Conservation (phyloP, 1,140 invertebrate species). For the Drosophila cardini region DNA sequence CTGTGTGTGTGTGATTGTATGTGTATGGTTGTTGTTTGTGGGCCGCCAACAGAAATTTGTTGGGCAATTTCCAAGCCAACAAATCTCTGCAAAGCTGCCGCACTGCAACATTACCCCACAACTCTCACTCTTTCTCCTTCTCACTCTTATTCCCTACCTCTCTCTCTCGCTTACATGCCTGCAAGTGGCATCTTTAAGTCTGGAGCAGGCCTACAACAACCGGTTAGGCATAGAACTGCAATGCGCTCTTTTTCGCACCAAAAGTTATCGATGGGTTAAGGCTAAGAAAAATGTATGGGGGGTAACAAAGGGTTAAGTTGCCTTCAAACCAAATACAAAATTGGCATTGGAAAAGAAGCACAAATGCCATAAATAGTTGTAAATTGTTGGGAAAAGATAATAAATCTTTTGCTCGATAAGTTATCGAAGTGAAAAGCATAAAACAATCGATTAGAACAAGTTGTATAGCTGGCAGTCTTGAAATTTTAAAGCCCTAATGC, state of each 20-base stretch:
- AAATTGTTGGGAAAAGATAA: too few species aligned
- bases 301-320: slow-evolving; percentile 18
- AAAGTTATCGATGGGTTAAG: slow-evolving; percentile 8
- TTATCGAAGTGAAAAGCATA: too few species aligned
- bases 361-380: too few species aligned
- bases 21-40: slow-evolving; percentile 62
- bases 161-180: not conserved
- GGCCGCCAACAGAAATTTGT: slow-evolving; percentile 80
- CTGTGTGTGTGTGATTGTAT: slow-evolving; percentile 3
- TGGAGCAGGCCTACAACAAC: slow-evolving; percentile 12
- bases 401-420: too few species aligned
- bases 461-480: too few species aligned
- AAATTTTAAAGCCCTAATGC: too few species aligned
- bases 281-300: not conserved
- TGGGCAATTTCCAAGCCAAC: slow-evolving; percentile 82
- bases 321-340: not conserved
- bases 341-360: not conserved
- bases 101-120: slow-evolving; percentile 39
- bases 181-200: slow-evolving; percentile 3
- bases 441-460: too few species aligned
- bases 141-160: not conserved
- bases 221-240: slow-evolving; percentile 11
- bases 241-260: slow-evolving; percentile 2
- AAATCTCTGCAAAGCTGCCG: slow-evolving; percentile 76
- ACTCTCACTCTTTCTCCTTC: not conserved